phyloP scores from a whole-genome alignment of 2,888 invertebrate genomes.

The Galerucella nymphaeae region DNA sequence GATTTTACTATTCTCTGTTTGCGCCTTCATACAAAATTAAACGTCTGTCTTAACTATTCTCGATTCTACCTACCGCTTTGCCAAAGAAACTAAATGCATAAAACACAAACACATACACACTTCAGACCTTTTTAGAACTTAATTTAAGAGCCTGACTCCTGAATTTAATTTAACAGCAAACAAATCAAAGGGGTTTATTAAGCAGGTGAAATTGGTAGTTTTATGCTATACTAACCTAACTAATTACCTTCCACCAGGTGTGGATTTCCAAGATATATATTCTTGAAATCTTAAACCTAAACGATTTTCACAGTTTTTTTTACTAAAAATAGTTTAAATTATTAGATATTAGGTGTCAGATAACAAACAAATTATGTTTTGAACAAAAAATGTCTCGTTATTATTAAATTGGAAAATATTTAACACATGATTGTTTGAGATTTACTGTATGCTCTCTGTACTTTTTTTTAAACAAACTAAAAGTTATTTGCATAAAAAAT shows the following conservation, averaged over 20 bases:
- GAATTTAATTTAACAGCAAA: constrained; percentile 27
- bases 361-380: no score
- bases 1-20: not conserved
- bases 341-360: no score
- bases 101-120: constrained; percentile 17
- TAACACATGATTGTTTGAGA: no score
- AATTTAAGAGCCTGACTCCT: constrained; percentile 18
- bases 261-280: not conserved
- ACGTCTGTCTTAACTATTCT: constrained; percentile 11
- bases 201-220: constrained; percentile 32
- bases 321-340: not conserved
- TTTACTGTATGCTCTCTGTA: no score
- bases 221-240: constrained; percentile 18
- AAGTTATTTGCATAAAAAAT: not conserved
- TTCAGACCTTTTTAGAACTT: constrained; percentile 21
- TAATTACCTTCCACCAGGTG: constrained; percentile 16
- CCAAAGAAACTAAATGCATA: constrained; percentile 12
- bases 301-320: not conserved
- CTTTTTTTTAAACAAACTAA: no score
- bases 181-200: constrained; percentile 26
- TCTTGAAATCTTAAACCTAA: not conserved
- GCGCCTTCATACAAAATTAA: constrained; percentile 12
- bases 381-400: no score
- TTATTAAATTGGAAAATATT: no score
- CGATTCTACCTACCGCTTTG: constrained; percentile 15